Conservation (phyloP, 2,113 vertebrate species). For the Myocastor coypus region DNA sequence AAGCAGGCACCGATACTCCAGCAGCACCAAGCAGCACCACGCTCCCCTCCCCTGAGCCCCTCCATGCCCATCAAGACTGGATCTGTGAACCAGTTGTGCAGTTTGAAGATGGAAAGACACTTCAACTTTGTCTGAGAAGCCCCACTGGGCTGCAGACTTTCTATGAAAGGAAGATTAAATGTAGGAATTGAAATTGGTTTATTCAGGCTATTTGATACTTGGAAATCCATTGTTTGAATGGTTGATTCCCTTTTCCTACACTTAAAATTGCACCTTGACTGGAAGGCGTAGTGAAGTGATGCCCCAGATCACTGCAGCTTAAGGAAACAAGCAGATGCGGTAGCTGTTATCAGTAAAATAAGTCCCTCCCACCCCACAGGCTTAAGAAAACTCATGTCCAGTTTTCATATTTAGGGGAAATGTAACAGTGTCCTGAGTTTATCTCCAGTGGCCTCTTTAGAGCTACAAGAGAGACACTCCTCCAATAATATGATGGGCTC, state of each 20-base stretch:
- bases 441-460: background rate
- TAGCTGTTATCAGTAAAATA: background rate
- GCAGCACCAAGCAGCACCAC: constrained; percentile 31
- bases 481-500: background rate
- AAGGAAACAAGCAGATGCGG: constrained; percentile 14
- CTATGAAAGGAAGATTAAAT: constrained; percentile 35
- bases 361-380: background rate
- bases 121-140: constrained; percentile 52
- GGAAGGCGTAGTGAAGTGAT: background rate
- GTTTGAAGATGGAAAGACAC: constrained; percentile 60
- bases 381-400: background rate
- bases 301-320: constrained; percentile 38
- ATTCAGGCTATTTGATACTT: constrained; percentile 28
- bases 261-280: constrained; percentile 23
- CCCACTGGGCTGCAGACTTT: constrained; percentile 33
- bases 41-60: constrained; percentile 26
- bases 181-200: background rate
- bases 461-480: background rate
- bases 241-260: constrained; percentile 34
- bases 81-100: constrained; percentile 70
- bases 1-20: constrained; percentile 23
- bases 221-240: constrained; percentile 11
- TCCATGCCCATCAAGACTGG: constrained; percentile 65
- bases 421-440: background rate
- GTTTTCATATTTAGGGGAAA: background rate